Conservation (phyloP, 2,888 invertebrate species). For the Crioceris asparagi region DNA sequence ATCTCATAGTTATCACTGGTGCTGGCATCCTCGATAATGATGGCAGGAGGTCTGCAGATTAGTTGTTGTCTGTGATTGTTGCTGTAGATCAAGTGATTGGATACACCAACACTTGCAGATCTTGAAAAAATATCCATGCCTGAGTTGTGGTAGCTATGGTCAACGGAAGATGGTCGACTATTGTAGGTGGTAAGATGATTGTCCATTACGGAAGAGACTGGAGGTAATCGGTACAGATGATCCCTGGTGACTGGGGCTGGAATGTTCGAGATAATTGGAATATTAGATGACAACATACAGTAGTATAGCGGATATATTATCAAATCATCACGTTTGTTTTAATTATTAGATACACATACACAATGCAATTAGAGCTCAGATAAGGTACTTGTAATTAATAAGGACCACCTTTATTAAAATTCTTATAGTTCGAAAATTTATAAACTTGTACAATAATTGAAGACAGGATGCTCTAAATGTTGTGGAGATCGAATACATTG, state of each 20-base stretch:
- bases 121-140: conserved; percentile 21
- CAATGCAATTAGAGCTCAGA: no score
- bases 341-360: no score
- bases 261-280: conserved; percentile 11
- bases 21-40: conserved; percentile 43
- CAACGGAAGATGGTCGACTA: conserved; percentile 30
- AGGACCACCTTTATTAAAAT: no score
- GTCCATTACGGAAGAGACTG: conserved; percentile 33
- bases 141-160: conserved; percentile 22
- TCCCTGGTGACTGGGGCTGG: conserved; percentile 33
- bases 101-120: conserved; percentile 25
- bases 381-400: no score
- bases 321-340: no score
- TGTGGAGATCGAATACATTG: no score
- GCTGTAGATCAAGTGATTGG: conserved; percentile 21
- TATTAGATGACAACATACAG: background rate
- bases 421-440: no score
- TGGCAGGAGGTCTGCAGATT: conserved; percentile 35
- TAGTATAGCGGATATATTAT: no score
- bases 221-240: conserved; percentile 30
- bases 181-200: conserved; percentile 33
- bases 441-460: no score
- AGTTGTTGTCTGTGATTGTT: conserved; percentile 17
- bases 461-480: no score
- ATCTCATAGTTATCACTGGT: conserved; percentile 41